phyloP scores from a whole-genome alignment of 2,888 invertebrate species.

The Rhingia rostrata region DNA sequence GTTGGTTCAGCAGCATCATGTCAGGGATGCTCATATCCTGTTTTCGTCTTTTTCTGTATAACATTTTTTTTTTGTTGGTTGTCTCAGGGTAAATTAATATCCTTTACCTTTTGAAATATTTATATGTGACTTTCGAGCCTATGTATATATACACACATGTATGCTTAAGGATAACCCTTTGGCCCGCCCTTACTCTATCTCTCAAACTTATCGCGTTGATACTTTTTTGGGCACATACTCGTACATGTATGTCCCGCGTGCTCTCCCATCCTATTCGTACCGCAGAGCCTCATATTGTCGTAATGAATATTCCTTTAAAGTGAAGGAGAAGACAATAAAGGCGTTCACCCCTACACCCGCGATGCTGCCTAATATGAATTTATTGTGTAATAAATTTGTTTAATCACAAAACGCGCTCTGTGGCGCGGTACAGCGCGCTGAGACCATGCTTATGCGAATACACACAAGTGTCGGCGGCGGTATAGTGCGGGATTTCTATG shows the following conservation, averaged over 20 bases:
- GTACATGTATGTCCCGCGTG: constrained; percentile 10
- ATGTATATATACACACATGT: constrained; percentile 12
- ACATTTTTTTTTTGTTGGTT: constrained; percentile 10
- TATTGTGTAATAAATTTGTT: constrained; percentile 74
- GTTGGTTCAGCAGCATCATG: constrained; percentile 41
- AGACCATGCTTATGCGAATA: constrained; percentile 43
- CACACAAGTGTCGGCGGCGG: constrained; percentile 63
- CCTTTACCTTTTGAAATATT: constrained; percentile 60
- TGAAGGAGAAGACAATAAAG: constrained; percentile 70
- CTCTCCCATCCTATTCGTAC: constrained; percentile 26
- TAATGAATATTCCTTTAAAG: constrained; percentile 68
- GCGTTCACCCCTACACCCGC: constrained; percentile 67
- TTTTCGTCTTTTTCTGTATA: no score
- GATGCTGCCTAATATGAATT: constrained; percentile 70
- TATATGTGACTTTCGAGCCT: constrained; percentile 23
- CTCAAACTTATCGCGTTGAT: constrained; percentile 73
- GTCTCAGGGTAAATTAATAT: constrained; percentile 59
- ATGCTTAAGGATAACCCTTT: constrained; percentile 44
- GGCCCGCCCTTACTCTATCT: constrained; percentile 42
- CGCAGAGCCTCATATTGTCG: constrained; percentile 67
- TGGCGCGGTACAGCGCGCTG: constrained; percentile 29
- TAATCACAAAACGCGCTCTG: constrained; percentile 71
- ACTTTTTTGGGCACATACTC: constrained; percentile 51
- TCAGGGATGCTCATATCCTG: constrained; percentile 44
- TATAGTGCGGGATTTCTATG: constrained; percentile 39